A percentile compares a stretch with the other conserved stretches of the same genome.
Conservation (phyloP, 2,797 vertebrate species). For the Microtus obscurus region DNA sequence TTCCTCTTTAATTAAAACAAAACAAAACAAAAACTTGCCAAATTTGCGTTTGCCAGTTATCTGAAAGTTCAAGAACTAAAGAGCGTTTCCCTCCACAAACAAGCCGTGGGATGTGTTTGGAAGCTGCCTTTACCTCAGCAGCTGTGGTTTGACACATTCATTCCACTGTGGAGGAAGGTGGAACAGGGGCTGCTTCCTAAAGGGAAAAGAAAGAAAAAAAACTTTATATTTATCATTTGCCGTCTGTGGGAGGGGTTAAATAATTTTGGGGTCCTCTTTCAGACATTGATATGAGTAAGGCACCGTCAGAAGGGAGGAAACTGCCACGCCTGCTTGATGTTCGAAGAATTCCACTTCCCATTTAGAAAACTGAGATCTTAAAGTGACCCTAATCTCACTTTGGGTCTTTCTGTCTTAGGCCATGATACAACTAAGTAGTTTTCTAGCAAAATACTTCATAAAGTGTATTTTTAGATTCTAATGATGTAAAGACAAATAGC, state of each 20-base stretch:
- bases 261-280: not conserved
- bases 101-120: conserved; percentile 60
- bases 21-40: not conserved
- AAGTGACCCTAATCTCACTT: not conserved
- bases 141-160: conserved; percentile 31
- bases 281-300: not conserved
- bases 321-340: not conserved
- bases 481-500: not conserved
- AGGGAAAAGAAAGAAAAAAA: not conserved
- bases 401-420: not conserved
- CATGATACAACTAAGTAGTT: not conserved
- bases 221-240: not conserved
- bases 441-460: not conserved
- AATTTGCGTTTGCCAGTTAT: conserved; percentile 61
- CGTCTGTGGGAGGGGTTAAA: not conserved
- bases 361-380: not conserved
- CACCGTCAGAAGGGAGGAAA: not conserved
- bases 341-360: conserved; percentile 16
- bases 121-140: conserved; percentile 51
- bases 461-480: not conserved
- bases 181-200: conserved; percentile 60
- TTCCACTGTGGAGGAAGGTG: conserved; percentile 54
- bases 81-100: conserved; percentile 71
- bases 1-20: conserved; percentile 77
- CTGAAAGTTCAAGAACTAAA: conserved; percentile 80